Evolutionary conservation across 1,140 invertebrate species (phyloP).

Genomic region (Cardiocondyla obscurior): DNA sequence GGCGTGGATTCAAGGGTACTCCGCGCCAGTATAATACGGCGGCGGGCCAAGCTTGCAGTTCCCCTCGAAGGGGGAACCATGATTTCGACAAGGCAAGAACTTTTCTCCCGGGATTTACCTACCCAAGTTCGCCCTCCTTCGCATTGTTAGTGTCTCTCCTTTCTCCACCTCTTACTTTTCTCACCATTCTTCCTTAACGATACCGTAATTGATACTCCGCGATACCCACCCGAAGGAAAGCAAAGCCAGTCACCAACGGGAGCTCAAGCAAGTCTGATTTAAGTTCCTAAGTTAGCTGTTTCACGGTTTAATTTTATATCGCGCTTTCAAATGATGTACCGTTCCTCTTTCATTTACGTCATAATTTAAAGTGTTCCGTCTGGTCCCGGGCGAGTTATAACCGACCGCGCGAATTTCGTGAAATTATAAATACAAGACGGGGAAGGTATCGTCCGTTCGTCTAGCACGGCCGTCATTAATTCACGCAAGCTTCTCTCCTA

Average conservation of each 20-base stretch:
- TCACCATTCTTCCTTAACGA: not conserved
- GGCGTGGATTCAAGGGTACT: slow-evolving; percentile 63
- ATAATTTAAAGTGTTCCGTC: not conserved
- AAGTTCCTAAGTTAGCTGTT: not conserved
- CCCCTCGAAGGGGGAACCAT: slow-evolving; percentile 71
- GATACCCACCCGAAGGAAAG: not conserved
- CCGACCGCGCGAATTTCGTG: not conserved
- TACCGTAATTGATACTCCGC: not conserved
- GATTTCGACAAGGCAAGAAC: slow-evolving; percentile 78
- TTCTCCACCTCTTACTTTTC: not conserved
- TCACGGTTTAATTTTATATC: not conserved
- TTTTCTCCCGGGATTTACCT: slow-evolving; percentile 75
- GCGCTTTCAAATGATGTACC: not conserved
- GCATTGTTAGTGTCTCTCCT: not conserved
- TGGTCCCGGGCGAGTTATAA: not conserved
- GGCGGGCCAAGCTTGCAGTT: slow-evolving; percentile 76
- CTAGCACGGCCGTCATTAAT: slow-evolving; percentile 13
- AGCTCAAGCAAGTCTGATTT: not conserved
- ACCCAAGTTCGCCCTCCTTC: not conserved
- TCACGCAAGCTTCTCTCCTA: not conserved
- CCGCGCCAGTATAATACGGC: slow-evolving; percentile 49
- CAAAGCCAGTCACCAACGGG: not conserved
- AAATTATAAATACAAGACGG: not conserved
- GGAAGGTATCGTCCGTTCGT: not conserved
- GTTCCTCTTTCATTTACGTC: not conserved